Evolutionary conservation across 2,888 invertebrate species (phyloP).

Genomic region (Andrena trimmerana): DNA sequence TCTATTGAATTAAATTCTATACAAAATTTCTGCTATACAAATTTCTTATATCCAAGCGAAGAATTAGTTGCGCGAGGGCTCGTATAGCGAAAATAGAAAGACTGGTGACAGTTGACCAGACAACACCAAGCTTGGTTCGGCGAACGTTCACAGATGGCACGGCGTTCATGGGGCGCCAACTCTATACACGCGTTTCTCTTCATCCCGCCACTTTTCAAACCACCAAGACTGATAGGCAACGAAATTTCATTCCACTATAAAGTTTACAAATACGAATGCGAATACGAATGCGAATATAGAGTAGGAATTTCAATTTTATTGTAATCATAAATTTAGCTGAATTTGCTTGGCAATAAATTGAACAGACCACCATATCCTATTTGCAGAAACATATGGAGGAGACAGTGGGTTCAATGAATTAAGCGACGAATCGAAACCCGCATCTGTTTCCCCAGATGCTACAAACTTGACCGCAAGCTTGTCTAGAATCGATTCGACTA

Average conservation of each 20-base stretch:
- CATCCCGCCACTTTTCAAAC: slow-evolving; percentile 65
- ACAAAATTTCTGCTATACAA: not conserved
- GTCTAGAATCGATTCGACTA: slow-evolving; percentile 80
- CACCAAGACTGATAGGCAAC: slow-evolving; percentile 27
- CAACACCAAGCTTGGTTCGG: slow-evolving; percentile 32
- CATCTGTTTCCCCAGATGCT: slow-evolving; percentile 77
- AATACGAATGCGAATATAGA: not conserved
- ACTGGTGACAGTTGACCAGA: slow-evolving; percentile 24
- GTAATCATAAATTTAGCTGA: not conserved
- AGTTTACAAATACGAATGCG: not conserved
- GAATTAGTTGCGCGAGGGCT: not conserved
- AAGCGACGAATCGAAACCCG: slow-evolving; percentile 81
- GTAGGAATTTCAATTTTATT: not conserved
- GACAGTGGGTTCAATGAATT: slow-evolving; percentile 81
- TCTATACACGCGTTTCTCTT: slow-evolving; percentile 51
- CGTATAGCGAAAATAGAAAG: slow-evolving; percentile 25
- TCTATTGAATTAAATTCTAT: not conserved
- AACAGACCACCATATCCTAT: not conserved
- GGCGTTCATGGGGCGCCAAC: slow-evolving; percentile 71
- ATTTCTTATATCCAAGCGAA: slow-evolving; percentile 6
- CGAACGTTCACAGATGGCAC: slow-evolving; percentile 81
- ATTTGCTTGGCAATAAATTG: not conserved
- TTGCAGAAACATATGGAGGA: slow-evolving; percentile 79
- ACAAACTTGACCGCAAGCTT: slow-evolving; percentile 77
- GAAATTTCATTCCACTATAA: not conserved